Conservation (phyloP, 2,113 vertebrate genomes). For the Chrysochloris asiatica region DNA sequence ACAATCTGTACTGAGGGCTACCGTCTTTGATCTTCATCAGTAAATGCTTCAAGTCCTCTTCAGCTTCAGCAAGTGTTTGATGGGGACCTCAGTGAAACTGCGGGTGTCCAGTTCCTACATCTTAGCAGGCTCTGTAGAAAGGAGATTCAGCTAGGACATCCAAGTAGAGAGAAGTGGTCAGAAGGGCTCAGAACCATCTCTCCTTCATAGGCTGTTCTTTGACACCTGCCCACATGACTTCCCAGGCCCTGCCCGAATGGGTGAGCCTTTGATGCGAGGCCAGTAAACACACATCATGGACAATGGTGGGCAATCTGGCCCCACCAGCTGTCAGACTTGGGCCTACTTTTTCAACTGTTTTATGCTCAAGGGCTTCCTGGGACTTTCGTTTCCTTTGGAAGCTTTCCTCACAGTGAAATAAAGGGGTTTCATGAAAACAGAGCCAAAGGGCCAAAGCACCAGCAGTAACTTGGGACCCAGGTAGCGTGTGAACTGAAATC, state of each 20-base stretch:
- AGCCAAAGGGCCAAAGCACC: not conserved
- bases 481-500: not conserved
- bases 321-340: not conserved
- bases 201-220: not conserved
- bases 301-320: not conserved
- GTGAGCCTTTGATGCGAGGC: not conserved
- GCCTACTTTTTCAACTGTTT: not conserved
- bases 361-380: not conserved
- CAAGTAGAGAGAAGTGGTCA: not conserved
- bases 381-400: not conserved
- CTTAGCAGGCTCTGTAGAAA: not conserved
- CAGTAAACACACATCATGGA: not conserved
- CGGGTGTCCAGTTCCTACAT: not conserved
- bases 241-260: not conserved
- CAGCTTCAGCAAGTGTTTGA: not conserved
- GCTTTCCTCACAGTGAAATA: not conserved
- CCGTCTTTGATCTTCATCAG: too few species aligned
- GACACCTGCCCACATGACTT: not conserved
- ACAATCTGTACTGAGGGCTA: too few species aligned
- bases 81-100: not conserved
- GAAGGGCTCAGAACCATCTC: slow-evolving; percentile 15
- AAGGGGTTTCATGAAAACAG: not conserved
- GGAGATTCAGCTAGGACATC: not conserved
- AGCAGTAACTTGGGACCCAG: not conserved
- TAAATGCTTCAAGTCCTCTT: too few species aligned